Base-by-base conservation (phyloP, 2,888 invertebrate genomes). In the Crepidodera aurea region DNA sequence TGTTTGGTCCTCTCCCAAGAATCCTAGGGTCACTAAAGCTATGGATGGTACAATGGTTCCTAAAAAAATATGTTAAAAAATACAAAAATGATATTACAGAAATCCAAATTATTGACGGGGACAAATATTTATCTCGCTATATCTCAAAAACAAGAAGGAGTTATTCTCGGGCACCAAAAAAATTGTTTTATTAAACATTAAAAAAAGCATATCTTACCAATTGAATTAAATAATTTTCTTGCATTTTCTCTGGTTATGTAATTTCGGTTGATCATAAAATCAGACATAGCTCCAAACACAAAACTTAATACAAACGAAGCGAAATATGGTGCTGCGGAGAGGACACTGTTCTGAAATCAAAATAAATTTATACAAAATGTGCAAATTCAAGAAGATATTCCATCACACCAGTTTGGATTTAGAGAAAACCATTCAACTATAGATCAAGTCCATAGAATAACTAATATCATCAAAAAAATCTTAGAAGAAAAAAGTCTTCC, bases 291-390 rank as follows among this genome's bases (percentile, higher is more conserved):
- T 1, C 92, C 90, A 79, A 91, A 86, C 0, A 88, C 83, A 71
- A 91, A 89, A 69, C 90, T 89, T 46, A 90, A 77, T 10, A 89
- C 64, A 83, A 89, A 92, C 82, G 91, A 90, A 0, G 85, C 84
- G 15, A 91, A 77, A 75, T 93, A 93, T 0, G 92, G 92, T 15
- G 90, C 76, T 0, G 90, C 86, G 0, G 91, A 91, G 0, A 90
- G 76, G 3, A 87, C 68, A 1, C 90, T 89, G 72, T 90, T 90
- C 85, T 88, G 78, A 10, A 81, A 70, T 48, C 40, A 46, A 61
- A 64, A 60, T 82, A 58, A 51, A 51, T 6, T 13, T 3, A 39
- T 42, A 12, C 25, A 8, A 5, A 29, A 25, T 25, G 25, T 25
- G 25, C 7, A 25, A 25, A n/a, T n/a, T n/a, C n/a, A n/a, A n/a